Percentiles rank a stretch among this genome's conserved stretches.
Evolutionary conservation across 2,113 vertebrate species (phyloP).

Genomic region (Eulemur macaco): DNA sequence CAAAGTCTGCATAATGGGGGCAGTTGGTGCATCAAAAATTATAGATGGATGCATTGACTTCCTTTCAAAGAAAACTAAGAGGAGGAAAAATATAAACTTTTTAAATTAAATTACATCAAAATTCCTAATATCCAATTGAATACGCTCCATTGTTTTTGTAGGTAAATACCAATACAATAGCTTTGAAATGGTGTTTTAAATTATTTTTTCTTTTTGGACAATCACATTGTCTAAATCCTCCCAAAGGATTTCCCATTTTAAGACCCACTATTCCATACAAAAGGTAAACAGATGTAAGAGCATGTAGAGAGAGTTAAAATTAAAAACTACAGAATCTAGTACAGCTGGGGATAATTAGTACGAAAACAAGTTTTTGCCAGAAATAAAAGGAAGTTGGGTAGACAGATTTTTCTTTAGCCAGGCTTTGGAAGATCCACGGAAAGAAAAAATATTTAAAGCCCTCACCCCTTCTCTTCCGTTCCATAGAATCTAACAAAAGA

Average conservation of each 20-base stretch:
- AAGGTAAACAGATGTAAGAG: not conserved
- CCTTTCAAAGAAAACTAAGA: not conserved
- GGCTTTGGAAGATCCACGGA: constrained; percentile 47
- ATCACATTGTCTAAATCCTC: not conserved
- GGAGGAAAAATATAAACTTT: not conserved
- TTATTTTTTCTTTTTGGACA: not conserved
- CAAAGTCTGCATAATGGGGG: not conserved
- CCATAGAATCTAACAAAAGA: not conserved
- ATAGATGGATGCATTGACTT: not conserved
- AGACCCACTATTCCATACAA: not conserved
- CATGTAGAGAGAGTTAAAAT: not conserved
- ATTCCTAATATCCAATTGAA: not conserved
- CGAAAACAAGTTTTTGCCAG: constrained; percentile 23
- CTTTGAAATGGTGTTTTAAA: not conserved
- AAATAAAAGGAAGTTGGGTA: constrained; percentile 60
- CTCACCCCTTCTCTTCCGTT: not conserved
- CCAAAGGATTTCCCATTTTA: not conserved
- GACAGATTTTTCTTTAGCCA: constrained; percentile 50
- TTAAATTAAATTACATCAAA: not conserved
- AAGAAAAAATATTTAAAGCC: not conserved
- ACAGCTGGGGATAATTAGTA: constrained; percentile 67
- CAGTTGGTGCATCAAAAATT: not conserved
- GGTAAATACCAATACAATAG: not conserved
- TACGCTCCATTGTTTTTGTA: not conserved
- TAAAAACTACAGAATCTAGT: constrained; percentile 38